Evolutionary conservation across 2,888 invertebrate genomes (phyloP).

Genomic region (Uloborus plumipes): DNA sequence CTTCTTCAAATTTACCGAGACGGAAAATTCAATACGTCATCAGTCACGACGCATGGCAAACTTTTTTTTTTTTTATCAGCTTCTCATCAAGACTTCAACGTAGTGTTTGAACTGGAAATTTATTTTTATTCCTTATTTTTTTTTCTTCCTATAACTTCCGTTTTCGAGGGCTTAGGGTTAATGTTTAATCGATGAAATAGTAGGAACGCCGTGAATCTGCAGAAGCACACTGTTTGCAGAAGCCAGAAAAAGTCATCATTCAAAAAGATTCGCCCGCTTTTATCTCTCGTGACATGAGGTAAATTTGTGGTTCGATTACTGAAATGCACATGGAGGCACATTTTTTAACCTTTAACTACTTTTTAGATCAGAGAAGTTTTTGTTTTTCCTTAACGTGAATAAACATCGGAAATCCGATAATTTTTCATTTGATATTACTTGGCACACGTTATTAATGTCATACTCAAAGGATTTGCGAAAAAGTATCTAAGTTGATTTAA

Average conservation of each 20-base stretch:
- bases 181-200: slow-evolving; percentile 48
- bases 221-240: slow-evolving; percentile 35
- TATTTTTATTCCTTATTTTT: slow-evolving; percentile 20
- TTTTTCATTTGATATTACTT: too few species aligned
- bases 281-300: neutral
- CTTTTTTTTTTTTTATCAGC: slow-evolving; percentile 42
- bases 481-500: too few species aligned
- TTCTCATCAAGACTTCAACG: slow-evolving; percentile 25
- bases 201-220: slow-evolving; percentile 21
- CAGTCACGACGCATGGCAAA: slow-evolving; percentile 10
- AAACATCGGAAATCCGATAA: too few species aligned
- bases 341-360: too few species aligned
- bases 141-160: slow-evolving; percentile 18
- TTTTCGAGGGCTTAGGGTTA: slow-evolving; percentile 34
- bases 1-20: slow-evolving; percentile 18
- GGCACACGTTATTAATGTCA: too few species aligned
- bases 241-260: slow-evolving; percentile 19
- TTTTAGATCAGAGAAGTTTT: too few species aligned
- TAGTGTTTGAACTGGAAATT: slow-evolving; percentile 43
- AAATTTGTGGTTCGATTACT: slow-evolving; percentile 41
- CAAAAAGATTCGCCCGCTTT: slow-evolving; percentile 32
- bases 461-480: too few species aligned
- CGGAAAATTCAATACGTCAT: slow-evolving; percentile 33
- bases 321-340: slow-evolving; percentile 4
- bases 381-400: too few species aligned